Conservation (phyloP, 2,888 invertebrate genomes). For the Apotomis turbidana region DNA sequence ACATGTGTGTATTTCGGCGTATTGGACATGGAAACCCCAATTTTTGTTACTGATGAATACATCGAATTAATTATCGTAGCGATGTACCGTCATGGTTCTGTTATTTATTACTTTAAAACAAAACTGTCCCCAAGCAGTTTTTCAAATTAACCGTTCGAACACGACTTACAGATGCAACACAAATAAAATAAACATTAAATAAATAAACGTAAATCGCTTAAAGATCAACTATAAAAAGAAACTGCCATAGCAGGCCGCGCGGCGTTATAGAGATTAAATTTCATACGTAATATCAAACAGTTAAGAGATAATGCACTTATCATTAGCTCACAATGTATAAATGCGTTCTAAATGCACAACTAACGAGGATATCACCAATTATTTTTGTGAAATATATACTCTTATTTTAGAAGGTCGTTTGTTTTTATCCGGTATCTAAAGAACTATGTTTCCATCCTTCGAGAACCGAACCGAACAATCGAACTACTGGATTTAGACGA, state of each 20-base stretch:
- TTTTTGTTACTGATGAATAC: not conserved
- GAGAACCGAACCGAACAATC: not conserved
- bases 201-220: not conserved
- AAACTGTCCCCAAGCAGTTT: not conserved
- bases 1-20: no score
- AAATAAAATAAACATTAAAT: not conserved
- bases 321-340: constrained; percentile 27
- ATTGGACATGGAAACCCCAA: constrained; percentile 1
- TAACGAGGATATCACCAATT: constrained; percentile 23
- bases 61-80: no score
- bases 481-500: constrained; percentile 8
- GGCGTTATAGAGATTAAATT: not conserved
- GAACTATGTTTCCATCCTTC: not conserved
- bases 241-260: no score
- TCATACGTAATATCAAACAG: constrained; percentile 14
- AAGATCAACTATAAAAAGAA: not conserved
- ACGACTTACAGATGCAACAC: not conserved
- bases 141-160: constrained; percentile 8
- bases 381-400: constrained; percentile 19
- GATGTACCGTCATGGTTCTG: no score
- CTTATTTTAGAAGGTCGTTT: constrained; percentile 5
- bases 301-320: constrained; percentile 23
- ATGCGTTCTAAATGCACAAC: constrained; percentile 41
- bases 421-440: not conserved
- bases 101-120: no score